Conservation (phyloP, 2,797 vertebrate species). For the Sardinella longiceps region DNA sequence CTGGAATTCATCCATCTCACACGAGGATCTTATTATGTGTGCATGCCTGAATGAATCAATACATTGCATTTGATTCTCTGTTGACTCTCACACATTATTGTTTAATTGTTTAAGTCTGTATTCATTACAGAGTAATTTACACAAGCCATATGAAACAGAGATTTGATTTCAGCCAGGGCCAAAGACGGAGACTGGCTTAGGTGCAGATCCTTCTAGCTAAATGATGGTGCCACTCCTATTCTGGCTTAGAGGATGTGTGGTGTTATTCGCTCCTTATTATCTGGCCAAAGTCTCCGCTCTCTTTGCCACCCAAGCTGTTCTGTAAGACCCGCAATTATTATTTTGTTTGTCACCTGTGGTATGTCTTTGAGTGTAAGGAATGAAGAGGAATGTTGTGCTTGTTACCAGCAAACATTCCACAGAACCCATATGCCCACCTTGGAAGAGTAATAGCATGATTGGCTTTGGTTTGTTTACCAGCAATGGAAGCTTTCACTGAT, state of each 20-base stretch:
- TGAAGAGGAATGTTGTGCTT: conserved; percentile 5
- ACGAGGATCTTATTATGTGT: background rate
- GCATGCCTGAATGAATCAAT: background rate
- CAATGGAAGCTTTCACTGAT: background rate
- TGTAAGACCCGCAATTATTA: background rate
- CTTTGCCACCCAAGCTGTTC: background rate
- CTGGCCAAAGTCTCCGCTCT: background rate
- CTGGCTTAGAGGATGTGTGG: background rate
- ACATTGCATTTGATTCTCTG: background rate
- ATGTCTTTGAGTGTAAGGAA: background rate
- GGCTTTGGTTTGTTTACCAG: background rate
- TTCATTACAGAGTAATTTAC: background rate
- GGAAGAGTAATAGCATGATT: background rate
- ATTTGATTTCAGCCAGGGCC: background rate
- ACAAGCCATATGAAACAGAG: background rate
- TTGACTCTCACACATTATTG: background rate
- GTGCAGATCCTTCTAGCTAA: background rate
- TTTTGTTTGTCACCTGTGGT: background rate
- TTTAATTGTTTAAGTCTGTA: background rate
- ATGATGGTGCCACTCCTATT: background rate
- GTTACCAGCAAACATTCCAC: background rate
- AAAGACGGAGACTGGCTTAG: background rate
- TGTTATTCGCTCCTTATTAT: background rate
- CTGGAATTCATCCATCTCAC: too few species aligned
- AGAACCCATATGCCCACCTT: background rate